Evolutionary conservation across 2,113 vertebrate genomes (phyloP).

Genomic region (Bufo bufo): DNA sequence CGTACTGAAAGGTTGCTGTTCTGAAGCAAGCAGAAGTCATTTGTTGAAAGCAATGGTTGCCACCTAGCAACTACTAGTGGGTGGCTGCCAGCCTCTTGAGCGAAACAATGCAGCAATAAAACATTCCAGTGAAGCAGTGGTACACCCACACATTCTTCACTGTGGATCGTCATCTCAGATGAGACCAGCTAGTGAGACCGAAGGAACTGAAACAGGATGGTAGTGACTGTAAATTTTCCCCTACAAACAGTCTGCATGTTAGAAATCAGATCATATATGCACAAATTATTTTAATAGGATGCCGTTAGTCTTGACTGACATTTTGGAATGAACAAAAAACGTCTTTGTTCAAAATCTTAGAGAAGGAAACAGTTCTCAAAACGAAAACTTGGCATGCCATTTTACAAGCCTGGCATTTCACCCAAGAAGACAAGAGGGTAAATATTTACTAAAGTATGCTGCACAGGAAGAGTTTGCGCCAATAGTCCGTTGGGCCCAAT

Average conservation of each 20-base stretch:
- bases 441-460: background rate
- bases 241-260: background rate
- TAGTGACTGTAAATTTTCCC: background rate
- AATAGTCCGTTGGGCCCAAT: background rate
- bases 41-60: slow-evolving; percentile 20
- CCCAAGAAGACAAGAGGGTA: background rate
- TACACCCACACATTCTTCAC: slow-evolving; percentile 45
- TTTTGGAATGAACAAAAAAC: slow-evolving; percentile 15
- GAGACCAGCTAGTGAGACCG: background rate
- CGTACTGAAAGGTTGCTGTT: background rate
- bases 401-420: background rate
- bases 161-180: background rate
- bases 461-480: background rate
- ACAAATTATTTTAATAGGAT: slow-evolving; percentile 4
- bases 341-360: background rate
- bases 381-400: background rate
- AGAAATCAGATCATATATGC: slow-evolving; percentile 1
- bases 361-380: background rate
- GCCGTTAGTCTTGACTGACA: background rate
- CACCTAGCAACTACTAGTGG: slow-evolving; percentile 48
- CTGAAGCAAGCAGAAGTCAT: background rate
- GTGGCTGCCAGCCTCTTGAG: slow-evolving; percentile 9
- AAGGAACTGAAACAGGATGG: background rate
- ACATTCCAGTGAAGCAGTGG: slow-evolving; percentile 30
- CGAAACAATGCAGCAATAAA: slow-evolving; percentile 39